Conservation (phyloP, 2,797 vertebrate genomes). For the Sphenopsis melanotis region DNA sequence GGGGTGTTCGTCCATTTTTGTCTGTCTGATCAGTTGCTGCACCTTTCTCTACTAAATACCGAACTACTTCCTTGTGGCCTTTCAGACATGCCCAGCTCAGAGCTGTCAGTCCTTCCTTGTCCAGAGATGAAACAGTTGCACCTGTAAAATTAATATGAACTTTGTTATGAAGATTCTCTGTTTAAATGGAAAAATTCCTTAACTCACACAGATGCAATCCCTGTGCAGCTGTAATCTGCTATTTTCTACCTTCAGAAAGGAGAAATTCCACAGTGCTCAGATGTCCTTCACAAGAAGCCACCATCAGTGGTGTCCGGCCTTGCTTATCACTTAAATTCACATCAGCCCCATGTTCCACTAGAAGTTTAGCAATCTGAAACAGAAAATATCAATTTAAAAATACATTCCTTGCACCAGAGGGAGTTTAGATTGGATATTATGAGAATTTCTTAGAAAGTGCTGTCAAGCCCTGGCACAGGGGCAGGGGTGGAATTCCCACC, state of each 20-base stretch:
- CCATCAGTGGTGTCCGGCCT: constrained; percentile 95
- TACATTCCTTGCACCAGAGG: not conserved
- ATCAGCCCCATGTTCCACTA: constrained; percentile 87
- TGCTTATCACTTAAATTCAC: constrained; percentile 94
- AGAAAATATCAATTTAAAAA: not conserved
- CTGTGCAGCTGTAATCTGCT: not conserved
- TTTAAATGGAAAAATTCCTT: not conserved
- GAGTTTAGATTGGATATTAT: not conserved
- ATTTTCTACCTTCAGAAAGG: constrained; percentile 87
- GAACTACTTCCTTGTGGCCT: constrained; percentile 92
- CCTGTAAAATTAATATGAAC: constrained; percentile 70
- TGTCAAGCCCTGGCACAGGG: not conserved
- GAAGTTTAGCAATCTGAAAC: constrained; percentile 87
- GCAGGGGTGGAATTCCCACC: not conserved
- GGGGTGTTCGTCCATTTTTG: constrained; percentile 93
- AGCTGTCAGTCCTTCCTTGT: constrained; percentile 94
- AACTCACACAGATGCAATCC: not conserved
- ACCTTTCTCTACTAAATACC: constrained; percentile 91
- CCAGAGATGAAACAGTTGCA: constrained; percentile 87
- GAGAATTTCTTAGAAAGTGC: not conserved
- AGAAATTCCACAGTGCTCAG: constrained; percentile 93
- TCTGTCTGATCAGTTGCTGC: constrained; percentile 93
- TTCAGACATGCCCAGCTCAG: constrained; percentile 98
- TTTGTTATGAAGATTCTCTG: not conserved
- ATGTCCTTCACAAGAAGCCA: constrained; percentile 95